These are phyloP conservation scores for Peribatodes rhomboidaria DNA, from an alignment of 2,888 invertebrate species.

Conservation along the genomic window DNA sequence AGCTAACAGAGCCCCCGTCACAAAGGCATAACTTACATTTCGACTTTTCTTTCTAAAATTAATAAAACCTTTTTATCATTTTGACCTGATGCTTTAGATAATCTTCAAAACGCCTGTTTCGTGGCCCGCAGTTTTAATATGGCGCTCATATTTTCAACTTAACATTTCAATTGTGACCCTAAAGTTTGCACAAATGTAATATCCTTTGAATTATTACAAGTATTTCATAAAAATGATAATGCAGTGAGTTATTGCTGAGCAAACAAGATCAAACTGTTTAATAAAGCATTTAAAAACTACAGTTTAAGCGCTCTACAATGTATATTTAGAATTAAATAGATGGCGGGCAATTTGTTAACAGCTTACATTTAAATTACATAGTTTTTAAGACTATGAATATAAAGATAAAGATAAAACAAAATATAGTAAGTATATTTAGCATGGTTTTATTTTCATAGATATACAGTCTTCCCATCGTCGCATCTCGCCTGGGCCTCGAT, in stretches of 20 bases:
- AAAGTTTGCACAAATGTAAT: slow-evolving; percentile 66
- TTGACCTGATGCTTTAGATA: too few species aligned
- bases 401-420: neutral
- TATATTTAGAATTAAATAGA: slow-evolving; percentile 8
- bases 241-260: slow-evolving; percentile 74
- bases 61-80: too few species aligned
- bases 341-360: slow-evolving; percentile 2
- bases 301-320: slow-evolving; percentile 9
- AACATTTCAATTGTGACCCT: slow-evolving; percentile 71
- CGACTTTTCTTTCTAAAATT: too few species aligned
- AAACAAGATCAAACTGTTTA: slow-evolving; percentile 60
- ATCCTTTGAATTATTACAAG: slow-evolving; percentile 80
- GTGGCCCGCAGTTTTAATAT: slow-evolving; percentile 55
- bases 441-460: too few species aligned
- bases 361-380: neutral
- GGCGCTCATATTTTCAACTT: slow-evolving; percentile 67
- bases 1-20: too few species aligned
- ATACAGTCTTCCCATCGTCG: too few species aligned
- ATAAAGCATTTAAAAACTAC: slow-evolving; percentile 17
- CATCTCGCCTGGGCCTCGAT: too few species aligned
- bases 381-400: neutral
- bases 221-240: slow-evolving; percentile 71
- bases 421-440: too few species aligned
- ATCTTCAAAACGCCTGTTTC: slow-evolving; percentile 34
- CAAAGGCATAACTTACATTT: too few species aligned